These are phyloP conservation scores for Petrocephalus schoutedeni DNA, from an alignment of 2,797 vertebrate species.

Conservation along the genomic window DNA sequence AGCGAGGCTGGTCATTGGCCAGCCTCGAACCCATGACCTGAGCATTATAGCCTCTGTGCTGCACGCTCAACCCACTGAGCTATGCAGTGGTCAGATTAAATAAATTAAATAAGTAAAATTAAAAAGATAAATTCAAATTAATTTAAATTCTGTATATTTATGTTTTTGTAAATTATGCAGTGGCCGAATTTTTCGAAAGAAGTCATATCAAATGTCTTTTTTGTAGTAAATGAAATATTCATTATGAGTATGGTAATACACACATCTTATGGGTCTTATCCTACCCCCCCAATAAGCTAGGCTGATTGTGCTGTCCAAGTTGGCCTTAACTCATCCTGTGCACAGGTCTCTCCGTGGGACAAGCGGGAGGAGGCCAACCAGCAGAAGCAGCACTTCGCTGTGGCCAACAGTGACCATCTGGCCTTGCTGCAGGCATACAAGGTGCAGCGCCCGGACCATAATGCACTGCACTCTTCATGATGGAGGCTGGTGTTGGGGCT, in stretches of 20 bases:
- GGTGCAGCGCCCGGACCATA: conserved; percentile 50
- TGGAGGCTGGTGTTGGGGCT: neutral
- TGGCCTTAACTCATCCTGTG: neutral
- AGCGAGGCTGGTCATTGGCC: too few species aligned
- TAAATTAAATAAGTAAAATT: too few species aligned
- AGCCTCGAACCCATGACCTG: too few species aligned
- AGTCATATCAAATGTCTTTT: neutral
- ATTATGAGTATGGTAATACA: neutral
- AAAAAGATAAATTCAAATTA: neutral
- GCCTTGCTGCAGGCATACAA: conserved; percentile 90
- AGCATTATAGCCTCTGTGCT: too few species aligned
- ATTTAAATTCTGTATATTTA: neutral
- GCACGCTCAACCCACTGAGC: too few species aligned
- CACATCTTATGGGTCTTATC: neutral
- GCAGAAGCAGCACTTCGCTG: conserved; percentile 83
- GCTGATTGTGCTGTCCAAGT: neutral
- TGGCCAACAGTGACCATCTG: conserved; percentile 88
- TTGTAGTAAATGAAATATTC: neutral
- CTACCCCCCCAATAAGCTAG: neutral
- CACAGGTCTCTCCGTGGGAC: conserved; percentile 93
- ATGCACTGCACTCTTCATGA: neutral
- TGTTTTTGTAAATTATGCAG: neutral
- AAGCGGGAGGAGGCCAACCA: conserved; percentile 90
- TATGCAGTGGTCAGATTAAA: too few species aligned
- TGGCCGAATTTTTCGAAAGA: neutral